A percentile compares a stretch with the other conserved stretches of the same genome.
Conservation (phyloP, 2,888 invertebrate genomes). For the Drosophila affinis region DNA sequence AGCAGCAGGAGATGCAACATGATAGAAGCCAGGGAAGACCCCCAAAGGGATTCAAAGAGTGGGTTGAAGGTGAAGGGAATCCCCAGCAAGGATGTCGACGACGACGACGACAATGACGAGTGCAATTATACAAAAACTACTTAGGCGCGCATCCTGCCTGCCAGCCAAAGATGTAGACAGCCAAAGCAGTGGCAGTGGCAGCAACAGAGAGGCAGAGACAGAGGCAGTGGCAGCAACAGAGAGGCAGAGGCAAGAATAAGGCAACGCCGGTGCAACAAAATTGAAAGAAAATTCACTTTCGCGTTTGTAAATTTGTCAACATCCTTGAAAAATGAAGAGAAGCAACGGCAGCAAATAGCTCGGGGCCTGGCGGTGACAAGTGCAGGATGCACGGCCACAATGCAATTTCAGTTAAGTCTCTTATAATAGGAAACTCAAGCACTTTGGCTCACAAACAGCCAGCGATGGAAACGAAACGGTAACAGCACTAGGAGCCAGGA, state of each 20-base stretch:
- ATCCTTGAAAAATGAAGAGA: conserved; percentile 72
- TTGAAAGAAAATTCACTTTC: conserved; percentile 81
- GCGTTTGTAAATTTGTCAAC: conserved; percentile 80
- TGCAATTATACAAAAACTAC: conserved; percentile 77
- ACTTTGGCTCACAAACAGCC: conserved; percentile 44
- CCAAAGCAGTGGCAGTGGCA: too few relatives aligned
- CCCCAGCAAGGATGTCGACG: conserved; percentile 64
- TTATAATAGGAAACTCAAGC: conserved; percentile 49
- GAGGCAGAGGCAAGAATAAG: background rate
- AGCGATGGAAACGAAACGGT: conserved; percentile 10
- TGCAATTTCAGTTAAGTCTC: conserved; percentile 71
- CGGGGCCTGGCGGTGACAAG: conserved; percentile 57
- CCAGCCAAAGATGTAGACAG: conserved; percentile 25
- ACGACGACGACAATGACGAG: conserved; percentile 77
- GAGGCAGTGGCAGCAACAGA: background rate
- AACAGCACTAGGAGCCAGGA: background rate
- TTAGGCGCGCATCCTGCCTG: conserved; percentile 76
- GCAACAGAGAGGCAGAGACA: too few relatives aligned
- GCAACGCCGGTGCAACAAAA: conserved; percentile 59
- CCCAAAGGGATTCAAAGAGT: background rate
- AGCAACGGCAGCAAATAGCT: conserved; percentile 47
- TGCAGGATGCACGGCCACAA: conserved; percentile 62
- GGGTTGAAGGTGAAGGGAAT: conserved; percentile 1
- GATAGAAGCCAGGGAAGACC: conserved; percentile 8
- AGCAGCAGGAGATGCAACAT: conserved; percentile 2